Conservation (phyloP, 2,113 vertebrate genomes). For the Stegostoma tigrinum region DNA sequence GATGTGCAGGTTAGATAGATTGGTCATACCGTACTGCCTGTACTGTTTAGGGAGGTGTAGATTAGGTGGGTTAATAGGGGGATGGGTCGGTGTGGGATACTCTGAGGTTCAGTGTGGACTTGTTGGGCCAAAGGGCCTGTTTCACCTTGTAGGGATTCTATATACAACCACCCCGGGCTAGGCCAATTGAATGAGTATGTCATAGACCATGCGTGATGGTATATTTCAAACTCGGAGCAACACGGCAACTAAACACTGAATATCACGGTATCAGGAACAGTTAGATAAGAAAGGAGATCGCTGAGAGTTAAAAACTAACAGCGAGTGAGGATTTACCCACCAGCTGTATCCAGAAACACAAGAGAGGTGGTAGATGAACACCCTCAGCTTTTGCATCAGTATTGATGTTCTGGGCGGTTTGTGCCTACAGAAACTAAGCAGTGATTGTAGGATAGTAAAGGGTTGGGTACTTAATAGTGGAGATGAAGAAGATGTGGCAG, state of each 20-base stretch:
- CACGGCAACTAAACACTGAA: not conserved
- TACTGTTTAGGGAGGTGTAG: too few species aligned
- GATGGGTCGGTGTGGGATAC: too few species aligned
- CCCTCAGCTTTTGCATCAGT: not conserved
- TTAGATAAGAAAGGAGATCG: not conserved
- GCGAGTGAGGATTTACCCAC: not conserved
- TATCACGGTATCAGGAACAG: not conserved
- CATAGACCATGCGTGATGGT: not conserved
- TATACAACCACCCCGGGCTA: too few species aligned
- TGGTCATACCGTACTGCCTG: too few species aligned
- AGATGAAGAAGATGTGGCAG: not conserved
- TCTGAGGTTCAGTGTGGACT: too few species aligned
- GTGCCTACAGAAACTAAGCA: not conserved
- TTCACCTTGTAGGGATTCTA: too few species aligned
- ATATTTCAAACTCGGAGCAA: not conserved
- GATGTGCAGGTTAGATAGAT: too few species aligned
- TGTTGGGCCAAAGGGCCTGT: too few species aligned
- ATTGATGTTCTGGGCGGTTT: not conserved
- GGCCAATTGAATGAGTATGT: not conserved
- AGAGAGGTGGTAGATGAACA: not conserved
- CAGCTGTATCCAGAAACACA: not conserved
- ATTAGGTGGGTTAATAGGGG: too few species aligned
- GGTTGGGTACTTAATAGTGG: not conserved
- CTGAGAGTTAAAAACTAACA: not conserved
- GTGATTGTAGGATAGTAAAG: not conserved